Evolutionary conservation across 2,113 vertebrate genomes (phyloP), one percentile per base, ranked within the genome.

Genomic region (Macquaria ambigua): DNA sequence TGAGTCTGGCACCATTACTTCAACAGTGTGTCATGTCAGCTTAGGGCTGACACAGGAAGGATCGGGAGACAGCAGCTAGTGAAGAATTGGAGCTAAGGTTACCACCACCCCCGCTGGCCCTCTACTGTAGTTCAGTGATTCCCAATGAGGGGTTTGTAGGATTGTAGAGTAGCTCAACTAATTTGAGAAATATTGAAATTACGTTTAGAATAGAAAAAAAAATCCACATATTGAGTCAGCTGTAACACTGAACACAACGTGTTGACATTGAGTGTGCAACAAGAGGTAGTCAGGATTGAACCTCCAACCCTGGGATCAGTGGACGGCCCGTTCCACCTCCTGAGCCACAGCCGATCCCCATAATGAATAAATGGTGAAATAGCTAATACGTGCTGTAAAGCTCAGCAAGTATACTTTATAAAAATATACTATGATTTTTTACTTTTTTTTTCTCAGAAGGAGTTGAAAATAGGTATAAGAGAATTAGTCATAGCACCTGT

Each of bases 21-120:
- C 92, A 89, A 84, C 90, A 85, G 84, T 46, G 86, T 92, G 93
- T 96, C 94, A 90, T 89, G 89, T 95, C 85, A 72, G 88, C 90
- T 95, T 91, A 93, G 77, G 46, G 66, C 85, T 89, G 91, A 91
- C 77, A 75, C 82, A 23, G 66, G 67, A 84, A 84, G 83, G 82
- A 90, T 87, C 55, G 31, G 68, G 78, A 77, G 72, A 82, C 37
- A 39, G 79, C 82, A 81, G 89, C 81, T 64, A 74, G 73, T 23
- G 63, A 89, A 81, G 66, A 85, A 72, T 82, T 70, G 58, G 67
- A 89, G 84, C 85, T 39, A 63, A 66, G 59, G 83, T 56, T 68
- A 72, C 67, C 70, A 63, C 74, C n/a, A n/a, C 48, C 48, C 37
- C 46, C 63, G 59, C 50, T 8, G 10, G 43, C 48, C 46, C 84